These are phyloP conservation scores for Pheosia tremula DNA, from an alignment of 2,888 invertebrate genomes.

Conservation along the genomic window DNA sequence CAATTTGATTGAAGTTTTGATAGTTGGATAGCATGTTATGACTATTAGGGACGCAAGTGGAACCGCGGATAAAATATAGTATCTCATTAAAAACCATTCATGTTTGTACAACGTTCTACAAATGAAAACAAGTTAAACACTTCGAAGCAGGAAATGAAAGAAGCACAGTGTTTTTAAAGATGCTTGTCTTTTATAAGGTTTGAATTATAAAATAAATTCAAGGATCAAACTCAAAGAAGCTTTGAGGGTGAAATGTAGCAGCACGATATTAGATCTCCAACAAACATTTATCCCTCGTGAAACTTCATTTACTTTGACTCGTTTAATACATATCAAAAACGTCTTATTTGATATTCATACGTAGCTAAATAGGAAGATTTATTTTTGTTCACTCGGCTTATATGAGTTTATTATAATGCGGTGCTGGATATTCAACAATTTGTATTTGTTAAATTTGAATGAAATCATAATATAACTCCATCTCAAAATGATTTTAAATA, in stretches of 20 bases:
- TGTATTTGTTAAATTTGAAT: not conserved
- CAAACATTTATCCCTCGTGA: constrained; percentile 40
- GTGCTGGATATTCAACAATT: not conserved
- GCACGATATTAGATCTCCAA: constrained; percentile 49
- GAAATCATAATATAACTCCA: no score
- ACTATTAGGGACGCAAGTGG: no score
- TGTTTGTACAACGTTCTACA: not conserved
- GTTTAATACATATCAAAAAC: constrained; percentile 52
- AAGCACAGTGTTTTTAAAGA: constrained; percentile 9
- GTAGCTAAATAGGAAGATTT: constrained; percentile 18
- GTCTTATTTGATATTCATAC: constrained; percentile 23
- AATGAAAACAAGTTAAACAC: constrained; percentile 1
- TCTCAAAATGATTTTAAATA: no score
- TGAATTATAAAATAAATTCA: constrained; percentile 37
- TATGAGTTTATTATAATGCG: not conserved
- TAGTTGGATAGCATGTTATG: no score
- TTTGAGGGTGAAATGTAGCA: constrained; percentile 38
- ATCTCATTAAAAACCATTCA: no score
- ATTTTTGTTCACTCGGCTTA: constrained; percentile 5
- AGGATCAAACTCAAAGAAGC: constrained; percentile 36
- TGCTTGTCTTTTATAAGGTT: constrained; percentile 26
- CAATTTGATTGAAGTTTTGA: no score
- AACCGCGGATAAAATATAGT: no score
- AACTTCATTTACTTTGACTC: constrained; percentile 55
- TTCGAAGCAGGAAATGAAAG: constrained; percentile 17